Base-by-base conservation (phyloP, 1,140 invertebrate genomes). In the Hermetia illucens region DNA sequence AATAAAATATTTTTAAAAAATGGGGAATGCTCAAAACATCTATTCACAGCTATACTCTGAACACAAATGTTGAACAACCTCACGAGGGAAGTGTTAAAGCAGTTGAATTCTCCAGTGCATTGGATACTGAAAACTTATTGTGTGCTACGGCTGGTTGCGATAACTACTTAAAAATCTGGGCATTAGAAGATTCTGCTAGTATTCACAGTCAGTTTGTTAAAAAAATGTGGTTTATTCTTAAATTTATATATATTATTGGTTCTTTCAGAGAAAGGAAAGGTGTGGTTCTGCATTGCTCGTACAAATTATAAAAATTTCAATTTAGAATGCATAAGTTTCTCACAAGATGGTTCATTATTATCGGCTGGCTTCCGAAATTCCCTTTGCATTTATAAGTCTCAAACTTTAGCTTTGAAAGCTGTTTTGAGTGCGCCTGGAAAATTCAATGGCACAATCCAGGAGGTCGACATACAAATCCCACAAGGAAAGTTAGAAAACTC, bases 111-210 rank as follows among this genome's bases (percentile, higher is more conserved):
- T 72, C 75, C 46, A 77, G 74, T 36, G 48, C 54, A 21, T 53
- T 64, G 31, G 53, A 50, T 20, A 55, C 65, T 18, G 47, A 63
- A 9, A 56, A 65, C 43, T 45, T 65, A 13, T 60, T 72, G 38
- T 71, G 68, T 32, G 71, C 81, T 3, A 79, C 76, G 3, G 69
- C 72, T 24, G 76, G 81, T 19, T 57, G 60, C 34, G 83, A 88
- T 58, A 65, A 70, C 17, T 70, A 71, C 44, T 81, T 85, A 43
- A 84, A 83, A 59, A 58, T 82, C 8, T 88, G 83, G 83, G 59
- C 63, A 39, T 44, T 82, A 0, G 50, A 62, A 3, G 66, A 74
- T 39, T 58, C 65, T 16, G 57, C 59, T 5, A 71, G 65, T 43
- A 62, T 71, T 21, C 62, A 74, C 42, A 68, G 69, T 63, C 60